Percentiles rank a stretch among this genome's conserved stretches.
These are phyloP conservation scores for Boloria selene DNA, from an alignment of 2,888 invertebrate genomes.

Conservation along the genomic window DNA sequence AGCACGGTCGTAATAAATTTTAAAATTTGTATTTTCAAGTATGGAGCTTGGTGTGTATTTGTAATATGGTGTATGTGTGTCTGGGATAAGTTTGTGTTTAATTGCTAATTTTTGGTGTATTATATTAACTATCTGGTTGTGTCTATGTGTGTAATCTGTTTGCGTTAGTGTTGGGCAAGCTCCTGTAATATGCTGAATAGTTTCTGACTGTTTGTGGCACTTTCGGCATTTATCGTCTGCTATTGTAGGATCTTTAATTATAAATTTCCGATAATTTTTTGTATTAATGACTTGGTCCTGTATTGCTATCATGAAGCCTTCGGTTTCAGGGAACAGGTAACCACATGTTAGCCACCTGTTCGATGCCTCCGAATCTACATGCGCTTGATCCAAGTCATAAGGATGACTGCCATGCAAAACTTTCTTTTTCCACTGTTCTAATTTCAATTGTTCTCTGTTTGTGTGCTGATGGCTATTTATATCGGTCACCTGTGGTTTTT, in stretches of 20 bases:
- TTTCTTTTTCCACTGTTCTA: not conserved
- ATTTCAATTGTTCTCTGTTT: not conserved
- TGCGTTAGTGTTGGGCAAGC: no score
- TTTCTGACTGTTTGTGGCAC: no score
- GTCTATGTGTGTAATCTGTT: constrained; percentile 20
- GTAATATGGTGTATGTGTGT: constrained; percentile 13
- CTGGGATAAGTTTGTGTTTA: constrained; percentile 13
- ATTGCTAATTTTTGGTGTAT: constrained; percentile 18
- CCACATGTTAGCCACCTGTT: not conserved
- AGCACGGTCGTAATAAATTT: constrained; percentile 3
- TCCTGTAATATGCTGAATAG: no score
- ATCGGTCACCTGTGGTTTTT: no score
- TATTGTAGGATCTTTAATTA: no score
- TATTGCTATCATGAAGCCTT: no score
- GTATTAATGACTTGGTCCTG: no score
- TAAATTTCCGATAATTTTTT: no score
- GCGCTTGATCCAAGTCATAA: not conserved
- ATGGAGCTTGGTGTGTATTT: constrained; percentile 2
- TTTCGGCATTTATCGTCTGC: no score
- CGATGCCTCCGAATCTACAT: not conserved
- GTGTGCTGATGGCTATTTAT: not conserved
- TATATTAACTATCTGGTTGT: constrained; percentile 14
- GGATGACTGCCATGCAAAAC: not conserved
- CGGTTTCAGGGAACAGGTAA: no score
- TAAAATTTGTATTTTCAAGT: no score